Evolutionary conservation across 2,888 invertebrate genomes (phyloP).

Genomic region (Rhabditoides inermis): DNA sequence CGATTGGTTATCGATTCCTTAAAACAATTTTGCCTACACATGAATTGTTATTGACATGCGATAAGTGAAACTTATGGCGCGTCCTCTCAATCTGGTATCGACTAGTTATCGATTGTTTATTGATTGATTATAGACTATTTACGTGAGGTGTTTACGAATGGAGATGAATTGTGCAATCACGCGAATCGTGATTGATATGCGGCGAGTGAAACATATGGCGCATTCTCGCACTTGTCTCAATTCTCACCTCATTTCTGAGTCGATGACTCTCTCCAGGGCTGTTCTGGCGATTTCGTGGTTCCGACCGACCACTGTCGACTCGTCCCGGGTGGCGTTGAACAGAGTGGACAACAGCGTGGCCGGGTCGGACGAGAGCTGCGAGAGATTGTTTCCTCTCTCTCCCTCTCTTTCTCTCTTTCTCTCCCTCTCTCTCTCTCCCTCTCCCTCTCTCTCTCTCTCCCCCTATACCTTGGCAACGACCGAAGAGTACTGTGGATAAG

Average conservation of each 20-base stretch:
- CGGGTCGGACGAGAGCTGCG: conserved; percentile 8
- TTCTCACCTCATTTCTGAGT: conserved; percentile 15
- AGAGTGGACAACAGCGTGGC: conserved; percentile 19
- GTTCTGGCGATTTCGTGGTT: conserved; percentile 30
- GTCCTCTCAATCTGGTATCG: too few species aligned
- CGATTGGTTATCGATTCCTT: too few species aligned
- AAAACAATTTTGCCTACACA: too few species aligned
- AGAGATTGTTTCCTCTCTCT: background rate
- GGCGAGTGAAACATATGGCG: too few species aligned
- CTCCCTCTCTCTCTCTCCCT: background rate
- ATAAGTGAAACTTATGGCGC: too few species aligned
- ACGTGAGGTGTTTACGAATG: too few species aligned
- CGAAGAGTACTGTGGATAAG: conserved; percentile 25
- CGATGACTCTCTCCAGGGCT: conserved; percentile 20
- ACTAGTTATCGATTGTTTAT: too few species aligned
- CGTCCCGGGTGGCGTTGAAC: conserved; percentile 23
- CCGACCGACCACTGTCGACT: conserved; percentile 18
- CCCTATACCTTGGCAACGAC: conserved; percentile 22
- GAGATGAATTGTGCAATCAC: too few species aligned
- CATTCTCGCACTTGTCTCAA: too few species aligned
- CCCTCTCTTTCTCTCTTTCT: background rate
- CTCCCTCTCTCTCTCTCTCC: background rate
- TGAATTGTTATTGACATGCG: too few species aligned
- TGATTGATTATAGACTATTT: too few species aligned
- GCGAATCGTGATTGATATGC: too few species aligned